A percentile compares a stretch with the other conserved stretches of the same genome.
These are phyloP conservation scores for Holcopasites calliopsidis DNA, from an alignment of 1,140 invertebrate species.

Conservation along the genomic window DNA sequence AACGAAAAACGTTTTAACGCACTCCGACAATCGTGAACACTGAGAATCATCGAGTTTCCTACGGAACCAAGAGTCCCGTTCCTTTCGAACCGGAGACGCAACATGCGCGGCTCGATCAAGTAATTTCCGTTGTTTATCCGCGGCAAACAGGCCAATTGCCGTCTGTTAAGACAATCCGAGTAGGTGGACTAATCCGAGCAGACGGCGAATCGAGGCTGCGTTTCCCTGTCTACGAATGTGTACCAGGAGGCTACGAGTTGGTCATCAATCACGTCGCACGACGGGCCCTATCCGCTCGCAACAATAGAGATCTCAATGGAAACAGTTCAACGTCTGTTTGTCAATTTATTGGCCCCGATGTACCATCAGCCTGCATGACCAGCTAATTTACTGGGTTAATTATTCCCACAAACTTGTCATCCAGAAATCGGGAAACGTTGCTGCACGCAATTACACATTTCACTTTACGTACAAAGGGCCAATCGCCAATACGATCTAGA, in stretches of 20 bases:
- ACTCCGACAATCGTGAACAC: too few species aligned
- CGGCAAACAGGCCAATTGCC: constrained; percentile 30
- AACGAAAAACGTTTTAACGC: too few species aligned
- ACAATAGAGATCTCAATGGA: constrained; percentile 40
- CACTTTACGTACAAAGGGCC: too few species aligned
- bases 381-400: constrained; percentile 40
- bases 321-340: constrained; percentile 30
- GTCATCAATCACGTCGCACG: constrained; percentile 52
- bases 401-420: constrained; percentile 23
- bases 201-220: constrained; percentile 8
- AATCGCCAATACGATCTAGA: too few species aligned
- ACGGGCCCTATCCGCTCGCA: constrained; percentile 39
- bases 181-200: constrained; percentile 4
- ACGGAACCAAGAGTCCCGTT: too few species aligned
- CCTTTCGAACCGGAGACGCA: too few species aligned
- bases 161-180: constrained; percentile 35
- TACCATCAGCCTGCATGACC: constrained; percentile 25
- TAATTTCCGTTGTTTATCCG: constrained; percentile 8
- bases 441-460: not conserved
- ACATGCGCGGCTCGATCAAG: too few species aligned
- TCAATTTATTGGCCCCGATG: constrained; percentile 47
- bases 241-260: constrained; percentile 26
- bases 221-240: constrained; percentile 16
- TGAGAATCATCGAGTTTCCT: too few species aligned
- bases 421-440: not conserved